Conservation (phyloP, 2,797 vertebrate species). For the Channa striata region DNA sequence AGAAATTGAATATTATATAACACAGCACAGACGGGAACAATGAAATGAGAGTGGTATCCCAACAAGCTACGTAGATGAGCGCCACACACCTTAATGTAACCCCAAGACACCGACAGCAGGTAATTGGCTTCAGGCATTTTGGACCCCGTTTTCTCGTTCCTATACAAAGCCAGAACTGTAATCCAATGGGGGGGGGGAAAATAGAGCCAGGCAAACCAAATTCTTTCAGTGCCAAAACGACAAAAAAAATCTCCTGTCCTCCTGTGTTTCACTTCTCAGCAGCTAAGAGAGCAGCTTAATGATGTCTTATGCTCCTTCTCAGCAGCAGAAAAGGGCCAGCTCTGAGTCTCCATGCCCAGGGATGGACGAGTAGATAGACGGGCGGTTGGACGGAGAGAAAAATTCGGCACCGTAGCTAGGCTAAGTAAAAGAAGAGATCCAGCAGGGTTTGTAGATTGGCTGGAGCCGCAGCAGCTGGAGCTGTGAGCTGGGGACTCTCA, state of each 20-base stretch:
- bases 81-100: slow-evolving; percentile 98
- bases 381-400: slow-evolving; percentile 13
- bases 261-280: slow-evolving; percentile 61
- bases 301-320: slow-evolving; percentile 64
- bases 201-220: slow-evolving; percentile 76
- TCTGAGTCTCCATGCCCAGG: slow-evolving; percentile 77
- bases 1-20: not conserved
- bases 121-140: slow-evolving; percentile 99
- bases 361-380: slow-evolving; percentile 9
- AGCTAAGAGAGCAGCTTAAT: slow-evolving; percentile 60
- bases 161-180: slow-evolving; percentile 84
- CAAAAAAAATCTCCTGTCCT: slow-evolving; percentile 64
- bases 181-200: slow-evolving; percentile 64
- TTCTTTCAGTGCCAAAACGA: slow-evolving; percentile 59
- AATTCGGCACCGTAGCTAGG: slow-evolving; percentile 29
- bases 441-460: slow-evolving; percentile 62
- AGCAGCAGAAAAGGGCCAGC: slow-evolving; percentile 65
- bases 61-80: slow-evolving; percentile 62
- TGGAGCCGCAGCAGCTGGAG: slow-evolving; percentile 75
- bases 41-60: slow-evolving; percentile 49
- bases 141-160: slow-evolving; percentile 85
- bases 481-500: slow-evolving; percentile 70
- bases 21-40: slow-evolving; percentile 4
- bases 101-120: slow-evolving; percentile 98
- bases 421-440: slow-evolving; percentile 55